Base-by-base conservation (phyloP, 2,113 vertebrate species). In the Zootoca vivipara region DNA sequence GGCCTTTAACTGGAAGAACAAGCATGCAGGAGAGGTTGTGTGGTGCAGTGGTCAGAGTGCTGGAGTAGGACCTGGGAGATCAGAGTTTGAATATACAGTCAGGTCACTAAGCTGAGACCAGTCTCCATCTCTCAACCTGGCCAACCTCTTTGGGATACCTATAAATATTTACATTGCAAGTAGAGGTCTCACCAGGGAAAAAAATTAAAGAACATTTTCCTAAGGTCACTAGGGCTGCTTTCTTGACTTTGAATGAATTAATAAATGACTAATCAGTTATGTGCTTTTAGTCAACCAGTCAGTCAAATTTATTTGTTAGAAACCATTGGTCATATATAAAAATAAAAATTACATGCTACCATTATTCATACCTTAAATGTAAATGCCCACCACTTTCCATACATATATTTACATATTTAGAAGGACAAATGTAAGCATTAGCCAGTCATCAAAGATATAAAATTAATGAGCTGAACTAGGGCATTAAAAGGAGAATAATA, bases 381-480 rank as follows among this genome's bases (percentile, higher is more conserved):
- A 86, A 91, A 89, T 91, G 64, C 40, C 65, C 79, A 86, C 92
- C n/a, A 92, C 86, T 89, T 89, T 64, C 10, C 4, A 72, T 95
- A 94, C 96, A 88, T 84, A 81, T 89, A 93, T 91, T 95, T 64
- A 82, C 87, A 89, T 70, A 90, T 72, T 91, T 96, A 90, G 88
- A 89, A 94, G 90, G 64, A 85, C 56, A 56, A 93, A 92, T 93
- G 90, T 93, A 96, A 96, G 94, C 83, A 94, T 93, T 89, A 96
- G 83, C 78, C 91, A 95, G 91, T 88, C 85, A 92, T 87, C 87
- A 0, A 28, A 81, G 65, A 90, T 30, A 1, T 92, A 94, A 96
- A 97, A 96, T 95, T 95, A 95, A 95, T 94, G 85, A 80, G 85
- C 87, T 95, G 90, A 92, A 94, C 35, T 80, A 85, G 67, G 80